These are phyloP conservation scores for Tursiops truncatus DNA, from an alignment of 2,113 vertebrate genomes.

Conservation along the genomic window DNA sequence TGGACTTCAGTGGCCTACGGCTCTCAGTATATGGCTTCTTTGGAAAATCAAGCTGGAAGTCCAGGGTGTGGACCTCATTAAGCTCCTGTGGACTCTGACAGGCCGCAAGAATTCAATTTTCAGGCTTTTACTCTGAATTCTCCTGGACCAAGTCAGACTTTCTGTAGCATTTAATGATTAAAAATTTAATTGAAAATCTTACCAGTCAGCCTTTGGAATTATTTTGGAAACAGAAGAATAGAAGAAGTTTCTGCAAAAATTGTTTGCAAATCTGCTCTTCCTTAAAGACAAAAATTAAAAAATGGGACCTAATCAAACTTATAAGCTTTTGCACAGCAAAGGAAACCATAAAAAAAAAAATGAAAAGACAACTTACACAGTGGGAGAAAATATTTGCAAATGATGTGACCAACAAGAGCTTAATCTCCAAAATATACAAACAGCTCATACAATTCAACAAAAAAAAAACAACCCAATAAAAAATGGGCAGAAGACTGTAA, in stretches of 20 bases:
- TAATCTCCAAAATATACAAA: neutral
- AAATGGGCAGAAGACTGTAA: neutral
- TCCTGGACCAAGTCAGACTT: neutral
- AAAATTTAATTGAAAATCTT: slow-evolving; percentile 32
- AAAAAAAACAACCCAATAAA: neutral
- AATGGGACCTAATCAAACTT: neutral
- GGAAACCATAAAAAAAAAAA: neutral
- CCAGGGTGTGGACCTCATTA: neutral
- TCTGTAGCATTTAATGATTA: neutral
- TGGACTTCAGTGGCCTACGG: neutral
- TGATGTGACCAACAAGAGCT: neutral
- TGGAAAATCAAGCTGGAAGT: neutral
- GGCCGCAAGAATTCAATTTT: neutral
- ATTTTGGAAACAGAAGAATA: neutral
- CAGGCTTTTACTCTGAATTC: neutral
- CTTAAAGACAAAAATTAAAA: neutral
- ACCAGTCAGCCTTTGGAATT: neutral
- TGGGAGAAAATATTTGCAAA: neutral
- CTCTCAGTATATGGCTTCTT: neutral
- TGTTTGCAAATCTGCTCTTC: neutral
- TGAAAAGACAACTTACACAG: neutral
- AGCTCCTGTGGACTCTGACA: neutral
- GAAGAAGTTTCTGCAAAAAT: neutral
- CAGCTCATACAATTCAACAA: neutral
- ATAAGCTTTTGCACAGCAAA: neutral